Conservation (phyloP, 64 coral and sea anemone species). For the Actinia equina region DNA sequence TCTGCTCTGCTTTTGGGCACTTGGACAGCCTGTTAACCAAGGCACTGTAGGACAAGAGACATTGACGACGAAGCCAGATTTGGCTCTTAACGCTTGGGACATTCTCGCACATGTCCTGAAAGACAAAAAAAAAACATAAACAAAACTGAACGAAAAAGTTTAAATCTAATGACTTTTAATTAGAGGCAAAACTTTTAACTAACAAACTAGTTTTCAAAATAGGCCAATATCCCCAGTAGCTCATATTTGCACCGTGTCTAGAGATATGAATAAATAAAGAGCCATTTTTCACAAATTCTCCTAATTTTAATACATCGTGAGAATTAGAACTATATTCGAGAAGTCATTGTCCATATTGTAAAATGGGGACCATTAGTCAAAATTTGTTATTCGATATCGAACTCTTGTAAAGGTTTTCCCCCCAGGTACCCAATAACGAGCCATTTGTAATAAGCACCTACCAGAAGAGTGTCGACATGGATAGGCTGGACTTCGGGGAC, state of each 20-base stretch:
- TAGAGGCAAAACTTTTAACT: too few species aligned
- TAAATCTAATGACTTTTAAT: not conserved
- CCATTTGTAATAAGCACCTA: not conserved
- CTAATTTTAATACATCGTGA: too few species aligned
- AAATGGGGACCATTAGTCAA: too few species aligned
- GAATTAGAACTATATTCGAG: too few species aligned
- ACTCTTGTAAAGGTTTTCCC: too few species aligned
- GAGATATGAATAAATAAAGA: not conserved
- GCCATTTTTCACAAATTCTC: too few species aligned
- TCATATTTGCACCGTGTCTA: not conserved
- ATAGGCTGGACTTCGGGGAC: not conserved
- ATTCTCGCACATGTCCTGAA: not conserved
- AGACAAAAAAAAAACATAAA: not conserved
- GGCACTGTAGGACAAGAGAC: slow-evolving; percentile 60
- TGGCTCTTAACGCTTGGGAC: not conserved
- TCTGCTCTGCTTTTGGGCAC: slow-evolving; percentile 10
- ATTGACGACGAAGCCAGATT: slow-evolving; percentile 30
- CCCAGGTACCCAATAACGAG: not conserved
- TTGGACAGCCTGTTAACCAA: slow-evolving; percentile 33
- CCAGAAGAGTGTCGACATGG: slow-evolving; percentile 4
- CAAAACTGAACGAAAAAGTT: not conserved
- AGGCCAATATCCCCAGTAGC: too few species aligned
- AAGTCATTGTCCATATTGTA: too few species aligned
- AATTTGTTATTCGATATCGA: too few species aligned
- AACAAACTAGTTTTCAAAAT: too few species aligned